Conservation (phyloP, 2,888 invertebrate genomes). For the Pharmacophagus antenor region DNA sequence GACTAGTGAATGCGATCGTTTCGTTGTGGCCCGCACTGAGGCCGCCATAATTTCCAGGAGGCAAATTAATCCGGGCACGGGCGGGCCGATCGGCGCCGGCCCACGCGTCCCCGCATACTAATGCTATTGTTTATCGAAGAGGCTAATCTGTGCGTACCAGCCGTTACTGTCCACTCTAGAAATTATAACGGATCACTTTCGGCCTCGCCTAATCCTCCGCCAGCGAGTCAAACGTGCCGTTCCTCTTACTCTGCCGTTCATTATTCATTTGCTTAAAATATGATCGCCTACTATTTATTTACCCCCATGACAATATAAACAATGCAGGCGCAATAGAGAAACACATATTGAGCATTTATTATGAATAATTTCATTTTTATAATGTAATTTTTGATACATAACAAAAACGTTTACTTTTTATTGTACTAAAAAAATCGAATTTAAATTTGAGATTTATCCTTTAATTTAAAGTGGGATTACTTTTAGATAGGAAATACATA, state of each 20-base stretch:
- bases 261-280: slow-evolving; percentile 29
- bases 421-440: too few relatives aligned
- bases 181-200: slow-evolving; percentile 53
- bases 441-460: too few relatives aligned
- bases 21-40: slow-evolving; percentile 55
- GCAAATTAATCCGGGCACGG: slow-evolving; percentile 79
- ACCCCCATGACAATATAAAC: slow-evolving; percentile 38
- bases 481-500: too few relatives aligned
- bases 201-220: slow-evolving; percentile 67
- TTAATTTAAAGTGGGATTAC: too few relatives aligned
- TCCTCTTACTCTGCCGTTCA: slow-evolving; percentile 22
- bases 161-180: slow-evolving; percentile 72
- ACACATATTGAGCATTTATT: background rate
- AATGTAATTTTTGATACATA: too few relatives aligned
- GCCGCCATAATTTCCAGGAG: slow-evolving; percentile 75
- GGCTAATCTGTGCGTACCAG: slow-evolving; percentile 80
- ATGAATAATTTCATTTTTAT: background rate
- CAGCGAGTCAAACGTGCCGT: slow-evolving; percentile 46
- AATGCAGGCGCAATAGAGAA: background rate
- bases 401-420: too few relatives aligned
- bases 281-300: background rate
- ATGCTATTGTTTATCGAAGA: slow-evolving; percentile 81
- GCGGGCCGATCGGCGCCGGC: slow-evolving; percentile 73
- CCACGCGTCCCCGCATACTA: slow-evolving; percentile 79
- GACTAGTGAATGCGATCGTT: slow-evolving; percentile 48